A percentile compares a stretch with the other conserved stretches of the same genome.
These are phyloP conservation scores for Tachina grossa DNA, from an alignment of 2,888 invertebrate species.

Conservation along the genomic window DNA sequence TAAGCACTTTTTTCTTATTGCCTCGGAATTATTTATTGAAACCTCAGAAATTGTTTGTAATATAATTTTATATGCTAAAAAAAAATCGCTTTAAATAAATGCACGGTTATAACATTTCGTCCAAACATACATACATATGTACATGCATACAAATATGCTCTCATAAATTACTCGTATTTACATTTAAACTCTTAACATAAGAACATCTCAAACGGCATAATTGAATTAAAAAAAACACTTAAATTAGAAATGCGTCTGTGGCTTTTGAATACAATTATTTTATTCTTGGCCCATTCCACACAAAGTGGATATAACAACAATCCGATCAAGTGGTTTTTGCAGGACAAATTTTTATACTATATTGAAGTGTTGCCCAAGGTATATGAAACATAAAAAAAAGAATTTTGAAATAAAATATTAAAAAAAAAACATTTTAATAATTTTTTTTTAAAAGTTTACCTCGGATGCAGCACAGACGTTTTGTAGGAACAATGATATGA, in stretches of 20 bases:
- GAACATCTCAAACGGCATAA: constrained; percentile 5
- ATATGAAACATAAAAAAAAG: too few relatives aligned
- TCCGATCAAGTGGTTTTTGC: constrained; percentile 5
- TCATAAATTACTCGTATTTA: background rate
- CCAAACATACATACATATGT: too few relatives aligned
- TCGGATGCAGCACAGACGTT: background rate
- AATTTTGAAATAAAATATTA: background rate
- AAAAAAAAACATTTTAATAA: background rate
- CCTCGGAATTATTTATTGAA: too few relatives aligned
- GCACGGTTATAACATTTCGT: background rate
- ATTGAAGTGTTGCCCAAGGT: constrained; percentile 1
- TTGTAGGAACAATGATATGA: background rate
- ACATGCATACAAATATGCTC: too few relatives aligned
- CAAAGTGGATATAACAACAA: background rate
- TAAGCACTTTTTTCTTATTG: too few relatives aligned
- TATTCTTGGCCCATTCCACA: background rate
- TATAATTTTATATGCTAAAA: too few relatives aligned
- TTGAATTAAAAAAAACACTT: background rate
- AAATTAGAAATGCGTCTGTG: constrained; percentile 14
- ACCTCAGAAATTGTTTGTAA: too few relatives aligned
- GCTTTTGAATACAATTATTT: background rate
- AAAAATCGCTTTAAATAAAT: too few relatives aligned
- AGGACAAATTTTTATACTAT: constrained; percentile 6
- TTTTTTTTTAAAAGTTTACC: background rate
- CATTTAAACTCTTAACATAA: background rate